Base-by-base conservation (phyloP, 2,888 invertebrate species). In the Cataglyphis altisquamis region DNA sequence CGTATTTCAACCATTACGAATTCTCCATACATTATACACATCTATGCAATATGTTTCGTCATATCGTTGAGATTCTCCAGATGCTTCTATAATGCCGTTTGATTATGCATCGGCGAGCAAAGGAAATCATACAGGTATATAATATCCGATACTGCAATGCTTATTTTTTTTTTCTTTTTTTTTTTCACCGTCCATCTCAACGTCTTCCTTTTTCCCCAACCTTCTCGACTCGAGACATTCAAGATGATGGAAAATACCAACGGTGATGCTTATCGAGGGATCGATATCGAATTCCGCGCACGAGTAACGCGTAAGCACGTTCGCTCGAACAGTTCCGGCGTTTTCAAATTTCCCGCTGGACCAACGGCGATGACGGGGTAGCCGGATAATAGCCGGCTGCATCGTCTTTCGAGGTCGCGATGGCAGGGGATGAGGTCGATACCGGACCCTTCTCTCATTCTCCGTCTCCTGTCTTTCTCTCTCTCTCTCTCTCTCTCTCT, bases 221-320 rank as follows among this genome's bases (percentile, higher is more conserved):
- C 25, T 73, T 45, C 78, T 73, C 60, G 60, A 80, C 73, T 80
- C 74, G 74, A 74, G 45, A 73, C 60, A 73, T 80, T 80, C 60
- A 41, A 74, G 78, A 73, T 80, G 78, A 80, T 80, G 78, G 78
- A 80, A 80, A 80, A 80, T 80, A 60, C 73, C 78, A 45, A 41
- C 45, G 73, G 74, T 10, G 36, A 60, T 73, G 60, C 78, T 80
- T 80, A 73, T 60, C 60, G 60, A 4, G 29, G 60, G 60, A 73
- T 80, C 78, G 75, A 80, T 80, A 80, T 80, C 78, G 78, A 80
- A 80, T 80, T 80, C 45, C 74, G 57, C 25, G 78, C 74, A 80
- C 78, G 73, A 60, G 57, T 25, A 29, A 45, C 74, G 75, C 74
- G 78, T 80, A 80, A 80, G 78, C 45, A 80, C 78, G 57, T 80